These are phyloP conservation scores for Achlya flavicornis DNA, from an alignment of 2,888 invertebrate species.

Conservation along the genomic window DNA sequence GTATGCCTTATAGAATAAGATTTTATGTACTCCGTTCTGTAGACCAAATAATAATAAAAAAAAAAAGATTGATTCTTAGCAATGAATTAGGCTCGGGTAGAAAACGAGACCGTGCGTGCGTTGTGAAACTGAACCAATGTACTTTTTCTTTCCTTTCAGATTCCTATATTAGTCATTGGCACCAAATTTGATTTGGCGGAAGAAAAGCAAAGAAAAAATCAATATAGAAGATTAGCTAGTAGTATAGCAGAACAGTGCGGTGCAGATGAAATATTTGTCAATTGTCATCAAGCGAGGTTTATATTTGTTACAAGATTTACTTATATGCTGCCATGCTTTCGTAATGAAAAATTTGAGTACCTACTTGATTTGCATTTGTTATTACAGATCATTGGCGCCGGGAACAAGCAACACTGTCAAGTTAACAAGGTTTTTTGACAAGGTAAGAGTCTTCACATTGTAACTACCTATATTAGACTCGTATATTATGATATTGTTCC, in stretches of 20 bases:
- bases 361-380: conserved; percentile 16
- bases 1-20: no score
- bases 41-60: no score
- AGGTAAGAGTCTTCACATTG: conserved; percentile 77
- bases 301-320: conserved; percentile 13
- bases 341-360: neutral
- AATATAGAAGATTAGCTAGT: conserved; percentile 81
- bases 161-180: conserved; percentile 97
- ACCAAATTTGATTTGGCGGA: conserved; percentile 95
- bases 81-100: no score
- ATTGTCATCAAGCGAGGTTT: conserved; percentile 84
- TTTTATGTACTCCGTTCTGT: no score
- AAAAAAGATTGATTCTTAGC: no score
- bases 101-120: no score
- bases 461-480: neutral
- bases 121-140: no score
- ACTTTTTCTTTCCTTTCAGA: conserved; percentile 75
- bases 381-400: conserved; percentile 92
- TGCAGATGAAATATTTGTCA: conserved; percentile 96
- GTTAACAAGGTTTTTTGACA: conserved; percentile 96
- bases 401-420: conserved; percentile 98
- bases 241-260: conserved; percentile 95
- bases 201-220: conserved; percentile 87
- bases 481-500: no score
- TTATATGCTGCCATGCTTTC: neutral